Base-by-base conservation (phyloP, 2,797 vertebrate genomes). In the Parauchenoglanis punctatus region DNA sequence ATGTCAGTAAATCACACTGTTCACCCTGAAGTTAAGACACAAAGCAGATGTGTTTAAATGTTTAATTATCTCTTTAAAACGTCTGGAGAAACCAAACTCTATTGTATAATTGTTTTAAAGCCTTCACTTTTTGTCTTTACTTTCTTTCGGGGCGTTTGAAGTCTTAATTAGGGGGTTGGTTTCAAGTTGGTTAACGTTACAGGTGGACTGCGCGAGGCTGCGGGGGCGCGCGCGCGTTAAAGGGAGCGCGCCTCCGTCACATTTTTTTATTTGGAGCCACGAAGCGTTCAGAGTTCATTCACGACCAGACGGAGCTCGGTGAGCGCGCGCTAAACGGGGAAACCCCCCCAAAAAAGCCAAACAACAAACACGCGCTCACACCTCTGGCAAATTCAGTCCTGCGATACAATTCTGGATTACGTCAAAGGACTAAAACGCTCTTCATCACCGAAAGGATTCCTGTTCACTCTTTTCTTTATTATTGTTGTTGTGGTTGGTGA, bases 241-340 rank as follows among this genome's bases (percentile, higher is more conserved):
- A 59, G 31, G 31, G 89, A 23, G 70, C 85, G 85, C 86, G 85
- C 68, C 83, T 87, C 56, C 68, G 65, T 54, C 86, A 52, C 63
- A 35, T 68, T 72, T 89, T 87, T 89, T 90, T 89, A 90, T 88
- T 68, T 58, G 81, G 85, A 91, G 87, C 81, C 89, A 86, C 81
- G 87, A 84, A 78, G 84, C 81, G 72, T 54, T 73, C 59, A 63
- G 70, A 85, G 87, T 85, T 88, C 90, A 91, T 87, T 90, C 84
- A 86, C 87, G 68, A 28, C 28, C 52, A 28, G 81, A 59, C 58
- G 70, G 40, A 67, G 61, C 81, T 68, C 81, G 49, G 59, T 54
- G 81, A 25, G 81, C 65, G 81, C 81, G 81, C 49, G 81, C 63
- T 70, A 7, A 63, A 70, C 63, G 63, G 65, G 44, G n/a, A 54